Base-by-base conservation (phyloP, 2,888 invertebrate genomes). In the Parnassius mnemosyne region DNA sequence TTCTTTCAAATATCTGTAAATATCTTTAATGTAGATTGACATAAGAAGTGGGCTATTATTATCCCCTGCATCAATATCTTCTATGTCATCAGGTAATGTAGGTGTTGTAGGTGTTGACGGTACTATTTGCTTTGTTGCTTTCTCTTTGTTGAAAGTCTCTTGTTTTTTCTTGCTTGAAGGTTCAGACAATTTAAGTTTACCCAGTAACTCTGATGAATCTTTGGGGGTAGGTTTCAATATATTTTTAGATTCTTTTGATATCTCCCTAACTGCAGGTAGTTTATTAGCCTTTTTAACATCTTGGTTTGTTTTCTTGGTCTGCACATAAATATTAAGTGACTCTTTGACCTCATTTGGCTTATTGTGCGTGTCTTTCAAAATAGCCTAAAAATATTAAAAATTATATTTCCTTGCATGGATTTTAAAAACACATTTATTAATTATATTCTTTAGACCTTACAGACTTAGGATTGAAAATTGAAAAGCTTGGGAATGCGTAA, bases 11-110 rank as follows among this genome's bases (percentile, higher is more conserved):
- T 98, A 97, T 16, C 91, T 88, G 79, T 97, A 98, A 78, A 99
- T 98, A 73, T 98, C 98, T 68, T 96, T 95, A 44, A 96, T 95
- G 81, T 98, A 98, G 71, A 95, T 95, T 13, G 96, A 94, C 78
- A 97, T 95, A 71, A 97, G 92, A 70, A 96, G 92, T 3, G 96
- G 95, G 82, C 96, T 97, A 53, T 93, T 92, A 50, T 88, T 92
- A 76, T 97, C 96, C 55, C 93, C 93, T 13, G 92, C 92, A 76
- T 97, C 97, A 79, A 97, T 96, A 73, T 96, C 94, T 72, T 94
- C 94, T 67, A 95, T 91, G 60, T 89, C 85, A 53, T 75, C 70
- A 1, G 92, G 89, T 46, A 92, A 69, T 46, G 70, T 67, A 7
- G 71, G 79, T 47, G 72, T 74, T 46, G 70, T 67, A 7, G 71